These are phyloP conservation scores for Drosophila niveifrons DNA, from an alignment of 2,888 invertebrate genomes.

Conservation along the genomic window DNA sequence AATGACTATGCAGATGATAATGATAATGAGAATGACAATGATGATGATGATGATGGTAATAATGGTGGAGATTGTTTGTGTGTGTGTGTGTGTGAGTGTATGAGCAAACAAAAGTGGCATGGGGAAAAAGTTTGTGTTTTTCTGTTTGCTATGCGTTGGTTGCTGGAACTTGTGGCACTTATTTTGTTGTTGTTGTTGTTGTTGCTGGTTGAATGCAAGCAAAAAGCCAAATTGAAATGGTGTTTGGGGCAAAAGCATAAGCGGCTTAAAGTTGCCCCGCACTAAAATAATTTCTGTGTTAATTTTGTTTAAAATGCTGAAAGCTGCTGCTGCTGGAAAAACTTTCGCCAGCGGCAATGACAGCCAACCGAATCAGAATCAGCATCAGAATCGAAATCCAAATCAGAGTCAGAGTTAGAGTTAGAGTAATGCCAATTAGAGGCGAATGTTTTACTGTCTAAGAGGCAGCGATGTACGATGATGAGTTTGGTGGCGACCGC, in stretches of 20 bases:
- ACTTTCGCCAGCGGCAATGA: slow-evolving; percentile 47
- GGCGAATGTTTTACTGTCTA: slow-evolving; percentile 27
- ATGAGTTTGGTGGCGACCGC: slow-evolving; percentile 38
- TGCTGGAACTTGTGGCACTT: slow-evolving; percentile 12
- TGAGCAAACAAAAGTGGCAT: slow-evolving; percentile 24
- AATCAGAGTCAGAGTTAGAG: neutral
- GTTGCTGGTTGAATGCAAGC: slow-evolving; percentile 36
- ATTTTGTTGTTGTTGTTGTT: slow-evolving; percentile 6
- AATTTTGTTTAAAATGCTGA: slow-evolving; percentile 65
- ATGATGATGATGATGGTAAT: slow-evolving; percentile 9
- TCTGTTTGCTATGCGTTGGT: slow-evolving; percentile 2
- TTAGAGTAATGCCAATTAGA: slow-evolving; percentile 73
- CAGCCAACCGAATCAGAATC: neutral
- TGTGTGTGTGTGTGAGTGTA: neutral
- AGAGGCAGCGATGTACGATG: neutral
- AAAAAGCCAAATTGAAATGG: slow-evolving; percentile 46
- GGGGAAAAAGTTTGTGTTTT: slow-evolving; percentile 6
- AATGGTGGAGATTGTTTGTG: no score
- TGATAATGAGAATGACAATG: slow-evolving; percentile 1
- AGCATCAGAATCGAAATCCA: neutral
- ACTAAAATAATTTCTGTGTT: slow-evolving; percentile 77
- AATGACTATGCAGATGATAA: neutral
- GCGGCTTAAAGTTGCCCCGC: slow-evolving; percentile 69
- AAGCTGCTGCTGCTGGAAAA: slow-evolving; percentile 39
- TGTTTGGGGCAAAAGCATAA: slow-evolving; percentile 51